phyloP scores from a whole-genome alignment of 1,140 invertebrate species.

The Aphidius gifuensis region DNA sequence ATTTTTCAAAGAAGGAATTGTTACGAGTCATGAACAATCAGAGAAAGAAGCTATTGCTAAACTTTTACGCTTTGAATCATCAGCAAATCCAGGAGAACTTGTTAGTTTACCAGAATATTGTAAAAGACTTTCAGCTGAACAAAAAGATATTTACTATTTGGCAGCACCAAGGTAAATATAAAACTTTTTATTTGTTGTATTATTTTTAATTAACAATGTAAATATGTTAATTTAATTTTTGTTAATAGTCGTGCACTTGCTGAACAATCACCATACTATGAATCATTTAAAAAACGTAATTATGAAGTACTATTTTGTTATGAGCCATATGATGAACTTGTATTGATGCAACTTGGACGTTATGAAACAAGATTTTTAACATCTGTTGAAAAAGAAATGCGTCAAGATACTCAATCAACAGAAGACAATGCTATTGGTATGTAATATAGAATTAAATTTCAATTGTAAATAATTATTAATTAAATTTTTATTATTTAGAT shows the following conservation, averaged over 20 bases:
- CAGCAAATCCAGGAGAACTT: slow-evolving; percentile 68
- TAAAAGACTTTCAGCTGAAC: slow-evolving; percentile 68
- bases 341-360: slow-evolving; percentile 84
- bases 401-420: slow-evolving; percentile 65
- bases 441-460: slow-evolving; percentile 18
- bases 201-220: not conserved
- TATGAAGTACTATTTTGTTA: slow-evolving; percentile 94
- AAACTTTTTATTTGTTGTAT: slow-evolving; percentile 5
- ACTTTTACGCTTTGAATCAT: slow-evolving; percentile 90
- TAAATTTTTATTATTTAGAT: slow-evolving; percentile 41
- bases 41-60: slow-evolving; percentile 93
- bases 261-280: slow-evolving; percentile 91
- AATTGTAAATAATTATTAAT: not conserved
- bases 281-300: slow-evolving; percentile 82
- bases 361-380: slow-evolving; percentile 77
- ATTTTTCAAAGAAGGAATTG: slow-evolving; percentile 94
- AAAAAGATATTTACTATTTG: slow-evolving; percentile 89
- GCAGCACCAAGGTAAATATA: slow-evolving; percentile 79
- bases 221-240: slow-evolving; percentile 38
- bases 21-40: slow-evolving; percentile 72
- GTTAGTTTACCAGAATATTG: slow-evolving; percentile 85
- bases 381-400: slow-evolving; percentile 93
- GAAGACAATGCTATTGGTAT: slow-evolving; percentile 56
- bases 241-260: slow-evolving; percentile 78
- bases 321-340: slow-evolving; percentile 93